Evolutionary conservation across 2,888 invertebrate species (phyloP).

Genomic region (Pyralis farinalis): DNA sequence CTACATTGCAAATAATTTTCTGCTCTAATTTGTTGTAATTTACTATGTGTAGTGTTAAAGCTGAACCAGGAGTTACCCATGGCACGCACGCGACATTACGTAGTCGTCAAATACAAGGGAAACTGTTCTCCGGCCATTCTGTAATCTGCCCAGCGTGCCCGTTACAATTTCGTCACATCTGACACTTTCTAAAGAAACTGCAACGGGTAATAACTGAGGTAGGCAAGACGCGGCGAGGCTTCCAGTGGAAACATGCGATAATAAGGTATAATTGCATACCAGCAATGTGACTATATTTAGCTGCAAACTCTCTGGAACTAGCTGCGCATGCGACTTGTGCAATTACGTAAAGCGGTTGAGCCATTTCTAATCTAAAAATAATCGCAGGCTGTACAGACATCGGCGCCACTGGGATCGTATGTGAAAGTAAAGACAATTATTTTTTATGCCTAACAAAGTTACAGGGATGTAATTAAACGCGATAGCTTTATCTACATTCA

Average conservation of each 20-base stretch:
- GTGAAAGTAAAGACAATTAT: constrained; percentile 76
- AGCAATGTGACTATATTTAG: constrained; percentile 77
- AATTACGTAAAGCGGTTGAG: constrained; percentile 81
- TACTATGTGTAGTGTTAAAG: constrained; percentile 32
- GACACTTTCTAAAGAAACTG: constrained; percentile 78
- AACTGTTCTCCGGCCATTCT: constrained; percentile 54
- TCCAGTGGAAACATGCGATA: constrained; percentile 78
- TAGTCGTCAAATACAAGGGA: constrained; percentile 50
- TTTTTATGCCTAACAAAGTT: constrained; percentile 42
- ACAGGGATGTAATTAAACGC: constrained; percentile 17
- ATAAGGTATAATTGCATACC: constrained; percentile 76
- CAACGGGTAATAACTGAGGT: constrained; percentile 55
- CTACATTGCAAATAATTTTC: constrained; percentile 42
- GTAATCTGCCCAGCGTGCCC: constrained; percentile 57
- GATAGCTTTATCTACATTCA: constrained; percentile 1
- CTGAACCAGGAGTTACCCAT: constrained; percentile 44
- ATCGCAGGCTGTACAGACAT: constrained; percentile 75
- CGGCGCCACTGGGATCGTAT: constrained; percentile 74
- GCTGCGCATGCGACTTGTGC: constrained; percentile 74
- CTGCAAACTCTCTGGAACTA: constrained; percentile 72
- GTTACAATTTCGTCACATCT: constrained; percentile 73
- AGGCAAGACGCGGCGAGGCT: constrained; percentile 56
- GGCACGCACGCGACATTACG: constrained; percentile 70
- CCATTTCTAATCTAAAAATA: constrained; percentile 82
- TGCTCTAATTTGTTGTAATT: constrained; percentile 50